Base-by-base conservation (phyloP, 2,888 invertebrate species). In the Acronicta leporina region DNA sequence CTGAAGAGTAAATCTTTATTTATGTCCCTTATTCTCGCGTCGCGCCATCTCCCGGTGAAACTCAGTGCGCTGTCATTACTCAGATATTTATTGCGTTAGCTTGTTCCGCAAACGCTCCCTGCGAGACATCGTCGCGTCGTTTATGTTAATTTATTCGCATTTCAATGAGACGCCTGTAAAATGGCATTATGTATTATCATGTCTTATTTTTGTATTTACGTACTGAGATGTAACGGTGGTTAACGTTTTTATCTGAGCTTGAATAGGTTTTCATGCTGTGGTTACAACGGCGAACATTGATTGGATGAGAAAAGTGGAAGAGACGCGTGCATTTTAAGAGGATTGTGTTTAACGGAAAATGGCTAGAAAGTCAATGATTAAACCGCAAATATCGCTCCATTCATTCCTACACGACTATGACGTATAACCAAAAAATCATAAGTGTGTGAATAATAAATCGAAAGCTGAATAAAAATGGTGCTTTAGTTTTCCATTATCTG, bases 81-180 rank as follows among this genome's bases (percentile, higher is more conserved):
- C 80, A 82, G 79, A 85, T 87, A 91, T 90, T 91, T 89, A 90
- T 88, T 86, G 81, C 87, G 73, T 82, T 83, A 79, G 78, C 77
- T 81, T 79, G 83, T 85, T 81, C 84, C 80, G 79, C 81, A 82
- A 87, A 82, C 69, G 81, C 81, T 86, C 75, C 80, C 61, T 68
- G 51, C 71, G 64, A 78, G 77, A 84, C 85, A 80, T 84, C 84
- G 82, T 81, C 83, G 82, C 81, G 83, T 81, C 86, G 80, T 81
- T 89, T 91, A 90, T 90, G 88, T 86, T 90, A 92, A 92, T 92
- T 89, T 91, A 92, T 92, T 91, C 86, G 87, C 89, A 92, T 92
- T 87, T 90, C 84, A 91, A 92, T 90, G 87, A 87, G 86, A 83
- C 82, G 85, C 82, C 84, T 84, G 82, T 88, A 84, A 87, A 88